phyloP scores from a whole-genome alignment of 2,113 vertebrate species.

The Mus musculus region GRCm39 chr17:85184501-85185000 shows the following conservation, averaged over 20 bases:
- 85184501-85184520: not conserved
- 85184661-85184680: not conserved
- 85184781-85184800: not conserved
- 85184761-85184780: not conserved
- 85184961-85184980: constrained; percentile 28
- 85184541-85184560: too few relatives aligned
- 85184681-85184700: not conserved
- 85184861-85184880: not conserved
- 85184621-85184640: not conserved
- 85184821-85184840: not conserved
- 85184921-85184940: not conserved
- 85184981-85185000: not conserved
- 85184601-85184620: not conserved
- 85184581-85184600: not conserved
- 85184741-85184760: not conserved
- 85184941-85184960: constrained; percentile 37
- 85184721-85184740: not conserved
- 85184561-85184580: not conserved
- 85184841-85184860: not conserved
- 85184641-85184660: not conserved
- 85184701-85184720: not conserved
- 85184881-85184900: not conserved
- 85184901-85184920: not conserved
- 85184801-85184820: not conserved
- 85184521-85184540: not conserved